These are phyloP conservation scores for Halcyon chelicuti DNA, from an alignment of 2,797 vertebrate species.

Conservation along the genomic window DNA sequence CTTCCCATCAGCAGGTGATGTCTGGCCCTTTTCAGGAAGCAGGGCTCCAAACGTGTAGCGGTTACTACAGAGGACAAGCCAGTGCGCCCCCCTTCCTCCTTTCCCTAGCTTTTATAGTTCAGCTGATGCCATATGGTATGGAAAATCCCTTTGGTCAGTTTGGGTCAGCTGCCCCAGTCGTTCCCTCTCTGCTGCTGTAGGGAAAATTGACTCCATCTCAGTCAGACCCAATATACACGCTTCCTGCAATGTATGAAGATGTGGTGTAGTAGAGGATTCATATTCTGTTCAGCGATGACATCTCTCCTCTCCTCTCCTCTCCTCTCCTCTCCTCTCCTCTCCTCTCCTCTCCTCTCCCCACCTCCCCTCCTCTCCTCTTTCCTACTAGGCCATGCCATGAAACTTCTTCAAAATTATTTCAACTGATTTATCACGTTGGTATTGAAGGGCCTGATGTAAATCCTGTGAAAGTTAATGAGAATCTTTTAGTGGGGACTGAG, in stretches of 20 bases:
- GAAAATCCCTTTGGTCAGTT: too few relatives aligned
- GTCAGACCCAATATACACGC: too few relatives aligned
- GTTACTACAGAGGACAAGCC: too few relatives aligned
- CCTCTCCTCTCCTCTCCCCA: not conserved
- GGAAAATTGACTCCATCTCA: too few relatives aligned
- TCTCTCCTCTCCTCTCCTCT: not conserved
- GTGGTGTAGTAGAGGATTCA: not conserved
- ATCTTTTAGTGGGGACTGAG: not conserved
- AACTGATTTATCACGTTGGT: not conserved
- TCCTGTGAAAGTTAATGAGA: not conserved
- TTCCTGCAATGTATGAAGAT: not conserved
- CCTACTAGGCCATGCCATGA: not conserved
- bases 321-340: not conserved
- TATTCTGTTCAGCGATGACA: not conserved
- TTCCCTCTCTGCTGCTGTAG: too few relatives aligned
- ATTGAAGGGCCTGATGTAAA: not conserved
- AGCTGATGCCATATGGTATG: too few relatives aligned
- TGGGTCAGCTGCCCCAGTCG: too few relatives aligned
- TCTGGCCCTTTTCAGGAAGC: too few relatives aligned
- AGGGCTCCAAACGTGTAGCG: too few relatives aligned
- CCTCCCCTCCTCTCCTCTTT: not conserved
- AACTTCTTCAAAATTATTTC: not conserved
- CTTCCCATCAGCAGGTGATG: too few relatives aligned
- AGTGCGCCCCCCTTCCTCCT: too few relatives aligned
- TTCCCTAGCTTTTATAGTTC: too few relatives aligned